phyloP scores from a whole-genome alignment of 2,113 vertebrate genomes.

The Psittacula cyanocephala region DNA sequence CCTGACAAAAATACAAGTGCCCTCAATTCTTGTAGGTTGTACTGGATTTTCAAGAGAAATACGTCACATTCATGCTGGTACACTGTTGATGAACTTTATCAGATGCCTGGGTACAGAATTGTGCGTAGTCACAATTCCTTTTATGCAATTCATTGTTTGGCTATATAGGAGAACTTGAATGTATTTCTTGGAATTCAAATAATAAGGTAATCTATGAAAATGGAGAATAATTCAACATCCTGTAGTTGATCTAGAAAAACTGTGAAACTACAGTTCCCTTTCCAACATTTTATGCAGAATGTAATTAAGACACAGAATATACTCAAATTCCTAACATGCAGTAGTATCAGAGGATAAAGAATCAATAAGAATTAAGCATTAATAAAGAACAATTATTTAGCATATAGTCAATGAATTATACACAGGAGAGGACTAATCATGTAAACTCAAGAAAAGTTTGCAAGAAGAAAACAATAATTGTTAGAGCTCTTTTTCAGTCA shows the following conservation, averaged over 20 bases:
- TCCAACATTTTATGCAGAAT: not conserved
- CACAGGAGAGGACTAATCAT: not conserved
- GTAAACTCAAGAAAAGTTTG: not conserved
- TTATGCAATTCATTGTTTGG: not conserved
- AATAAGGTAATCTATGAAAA: conserved; percentile 18
- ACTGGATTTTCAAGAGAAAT: conserved; percentile 53
- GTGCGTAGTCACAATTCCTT: not conserved
- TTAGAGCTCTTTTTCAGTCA: not conserved
- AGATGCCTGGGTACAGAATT: not conserved
- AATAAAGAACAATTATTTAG: not conserved
- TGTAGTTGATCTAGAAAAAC: conserved; percentile 6
- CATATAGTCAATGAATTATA: not conserved
- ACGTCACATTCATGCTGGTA: not conserved
- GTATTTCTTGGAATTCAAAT: not conserved
- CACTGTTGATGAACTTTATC: conserved; percentile 11
- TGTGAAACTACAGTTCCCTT: conserved; percentile 27
- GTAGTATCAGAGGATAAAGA: not conserved
- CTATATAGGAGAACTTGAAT: not conserved
- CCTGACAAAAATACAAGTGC: conserved; percentile 49
- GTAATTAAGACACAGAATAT: not conserved
- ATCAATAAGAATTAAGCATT: not conserved
- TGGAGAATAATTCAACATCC: conserved; percentile 12
- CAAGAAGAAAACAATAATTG: not conserved
- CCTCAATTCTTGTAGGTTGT: conserved; percentile 1
- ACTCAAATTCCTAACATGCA: not conserved